A percentile compares a stretch with the other conserved stretches of the same genome.
phyloP scores from a whole-genome alignment of 1,140 invertebrate genomes.

The Teleopsis dalmanni region DNA sequence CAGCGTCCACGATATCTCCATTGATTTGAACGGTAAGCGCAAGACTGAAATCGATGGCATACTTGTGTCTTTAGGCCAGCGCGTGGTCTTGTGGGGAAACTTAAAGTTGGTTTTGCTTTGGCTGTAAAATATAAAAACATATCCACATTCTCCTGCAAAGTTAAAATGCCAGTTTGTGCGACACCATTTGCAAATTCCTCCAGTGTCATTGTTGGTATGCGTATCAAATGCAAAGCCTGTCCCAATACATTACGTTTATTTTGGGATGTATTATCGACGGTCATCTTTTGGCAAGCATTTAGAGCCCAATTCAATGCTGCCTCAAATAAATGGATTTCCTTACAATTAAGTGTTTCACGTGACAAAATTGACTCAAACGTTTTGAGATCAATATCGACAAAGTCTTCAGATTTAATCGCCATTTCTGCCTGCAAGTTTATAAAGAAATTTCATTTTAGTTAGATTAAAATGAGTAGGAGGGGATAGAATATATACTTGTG shows the following conservation, averaged over 20 bases:
- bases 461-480: neutral
- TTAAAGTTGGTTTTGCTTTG: conserved; percentile 69
- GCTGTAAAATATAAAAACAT: conserved; percentile 86
- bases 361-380: conserved; percentile 80
- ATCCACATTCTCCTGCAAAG: conserved; percentile 83
- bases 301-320: conserved; percentile 83
- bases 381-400: conserved; percentile 83
- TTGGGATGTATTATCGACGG: conserved; percentile 63
- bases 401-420: conserved; percentile 86
- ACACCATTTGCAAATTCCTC: conserved; percentile 88
- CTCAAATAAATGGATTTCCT: conserved; percentile 82
- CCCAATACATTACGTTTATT: conserved; percentile 69
- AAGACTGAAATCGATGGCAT: conserved; percentile 91
- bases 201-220: conserved; percentile 82
- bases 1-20: conserved; percentile 88
- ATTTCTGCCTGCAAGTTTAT: conserved; percentile 68
- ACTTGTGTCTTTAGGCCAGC: conserved; percentile 84
- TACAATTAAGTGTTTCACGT: conserved; percentile 83
- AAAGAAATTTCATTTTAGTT: neutral
- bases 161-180: conserved; percentile 79
- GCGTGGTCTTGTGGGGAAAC: conserved; percentile 72
- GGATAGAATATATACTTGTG: conserved; percentile 54
- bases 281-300: conserved; percentile 73
- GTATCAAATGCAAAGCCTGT: conserved; percentile 72
- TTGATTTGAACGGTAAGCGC: conserved; percentile 91